Conservation (phyloP, 2,888 invertebrate genomes). For the Acholoe squamosa region DNA sequence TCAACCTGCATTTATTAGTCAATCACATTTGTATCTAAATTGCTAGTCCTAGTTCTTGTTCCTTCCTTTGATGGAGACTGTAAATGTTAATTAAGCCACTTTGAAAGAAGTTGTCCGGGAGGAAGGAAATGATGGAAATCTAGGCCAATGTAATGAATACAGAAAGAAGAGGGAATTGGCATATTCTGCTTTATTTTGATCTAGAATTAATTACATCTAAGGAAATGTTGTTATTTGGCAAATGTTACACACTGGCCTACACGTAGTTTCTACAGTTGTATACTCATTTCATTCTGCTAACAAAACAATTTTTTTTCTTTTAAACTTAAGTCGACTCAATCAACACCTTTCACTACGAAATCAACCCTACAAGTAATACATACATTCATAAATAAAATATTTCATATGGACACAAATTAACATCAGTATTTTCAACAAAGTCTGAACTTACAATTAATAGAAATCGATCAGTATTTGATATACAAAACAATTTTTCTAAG, state of each 20-base stretch:
- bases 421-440: neutral
- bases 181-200: constrained; percentile 25
- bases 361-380: neutral
- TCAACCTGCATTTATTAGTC: too few relatives aligned
- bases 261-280: neutral
- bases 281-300: too few relatives aligned
- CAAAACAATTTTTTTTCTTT: too few relatives aligned
- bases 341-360: neutral
- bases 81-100: too few relatives aligned
- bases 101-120: too few relatives aligned
- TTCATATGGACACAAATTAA: neutral
- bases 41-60: too few relatives aligned
- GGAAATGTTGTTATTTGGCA: constrained; percentile 10
- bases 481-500: too few relatives aligned
- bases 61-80: too few relatives aligned
- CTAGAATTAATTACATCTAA: constrained; percentile 33
- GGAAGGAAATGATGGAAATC: neutral
- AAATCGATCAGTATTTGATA: too few relatives aligned
- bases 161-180: neutral
- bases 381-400: neutral
- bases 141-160: neutral
- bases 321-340: neutral
- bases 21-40: too few relatives aligned
- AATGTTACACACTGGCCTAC: constrained; percentile 24
- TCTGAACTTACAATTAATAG: neutral